Conservation (phyloP, 2,797 vertebrate genomes). For the Channallabes apus region DNA sequence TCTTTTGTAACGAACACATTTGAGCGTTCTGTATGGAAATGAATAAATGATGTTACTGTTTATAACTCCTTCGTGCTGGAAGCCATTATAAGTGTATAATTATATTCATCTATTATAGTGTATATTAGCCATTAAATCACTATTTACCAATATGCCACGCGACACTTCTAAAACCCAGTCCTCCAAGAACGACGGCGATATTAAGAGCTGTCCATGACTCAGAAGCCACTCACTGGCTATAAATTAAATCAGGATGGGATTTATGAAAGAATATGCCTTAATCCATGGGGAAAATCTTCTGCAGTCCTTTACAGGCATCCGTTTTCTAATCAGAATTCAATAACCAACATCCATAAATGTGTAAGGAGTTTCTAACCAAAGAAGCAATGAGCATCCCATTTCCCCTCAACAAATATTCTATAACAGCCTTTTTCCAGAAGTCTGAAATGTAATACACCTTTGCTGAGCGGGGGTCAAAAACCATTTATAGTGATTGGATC, state of each 20-base stretch:
- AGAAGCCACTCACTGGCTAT: conserved; percentile 14
- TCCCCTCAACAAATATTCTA: conserved; percentile 25
- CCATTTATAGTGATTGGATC: conserved; percentile 47
- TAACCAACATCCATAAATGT: conserved; percentile 23
- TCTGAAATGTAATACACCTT: conserved; percentile 35
- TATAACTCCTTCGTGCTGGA: background rate
- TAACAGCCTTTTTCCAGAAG: conserved; percentile 28
- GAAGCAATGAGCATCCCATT: conserved; percentile 13
- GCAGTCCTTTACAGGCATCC: conserved; percentile 19
- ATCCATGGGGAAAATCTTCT: conserved; percentile 16
- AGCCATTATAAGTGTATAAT: background rate
- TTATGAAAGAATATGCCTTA: conserved; percentile 46
- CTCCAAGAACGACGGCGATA: background rate
- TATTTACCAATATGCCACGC: background rate
- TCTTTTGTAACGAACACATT: background rate
- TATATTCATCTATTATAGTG: background rate
- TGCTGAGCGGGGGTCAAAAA: conserved; percentile 43
- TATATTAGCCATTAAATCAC: background rate
- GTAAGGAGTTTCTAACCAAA: conserved; percentile 18
- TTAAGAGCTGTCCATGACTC: background rate
- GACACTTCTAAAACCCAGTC: background rate
- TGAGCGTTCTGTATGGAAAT: background rate
- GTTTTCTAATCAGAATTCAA: conserved; percentile 40
- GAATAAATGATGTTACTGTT: background rate
- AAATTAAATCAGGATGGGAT: conserved; percentile 52